Percentiles rank a stretch among this genome's conserved stretches.
Conservation (phyloP, 2,797 vertebrate genomes). For the Myotis vivesi region DNA sequence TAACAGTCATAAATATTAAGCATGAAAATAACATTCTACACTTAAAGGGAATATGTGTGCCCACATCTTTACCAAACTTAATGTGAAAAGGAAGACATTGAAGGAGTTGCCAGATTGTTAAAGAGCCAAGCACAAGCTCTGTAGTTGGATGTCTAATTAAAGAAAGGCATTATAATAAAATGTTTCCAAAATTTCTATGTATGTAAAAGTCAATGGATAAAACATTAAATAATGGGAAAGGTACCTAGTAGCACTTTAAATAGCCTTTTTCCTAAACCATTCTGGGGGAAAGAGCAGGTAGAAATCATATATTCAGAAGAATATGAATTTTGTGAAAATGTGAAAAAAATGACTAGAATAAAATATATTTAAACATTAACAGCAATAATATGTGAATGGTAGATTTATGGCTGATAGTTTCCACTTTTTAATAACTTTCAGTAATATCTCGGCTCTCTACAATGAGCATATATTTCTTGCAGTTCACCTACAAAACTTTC, state of each 20-base stretch:
- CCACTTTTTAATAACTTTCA: conserved; percentile 18
- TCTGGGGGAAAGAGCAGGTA: not conserved
- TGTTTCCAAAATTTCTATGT: not conserved
- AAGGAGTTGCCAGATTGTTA: not conserved
- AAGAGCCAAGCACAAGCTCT: not conserved
- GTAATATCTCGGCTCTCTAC: not conserved
- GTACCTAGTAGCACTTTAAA: not conserved
- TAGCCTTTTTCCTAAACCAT: not conserved
- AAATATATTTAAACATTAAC: not conserved
- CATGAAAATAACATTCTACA: conserved; percentile 40
- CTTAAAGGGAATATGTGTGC: conserved; percentile 41
- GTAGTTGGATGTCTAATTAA: not conserved
- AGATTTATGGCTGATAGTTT: not conserved
- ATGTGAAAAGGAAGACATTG: not conserved
- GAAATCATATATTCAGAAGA: not conserved
- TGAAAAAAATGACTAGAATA: not conserved
- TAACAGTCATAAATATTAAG: conserved; percentile 72
- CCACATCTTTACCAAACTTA: conserved; percentile 21
- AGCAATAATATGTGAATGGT: not conserved
- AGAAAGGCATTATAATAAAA: not conserved
- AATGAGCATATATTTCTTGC: conserved; percentile 7
- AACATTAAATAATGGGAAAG: not conserved
- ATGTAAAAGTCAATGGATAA: not conserved
- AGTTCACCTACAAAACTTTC: not conserved
- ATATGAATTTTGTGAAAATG: conserved; percentile 12